A percentile compares a stretch with the other conserved stretches of the same genome.
Evolutionary conservation across 2,113 vertebrate species (phyloP).

Genomic region (Acanthisitta chloris): DNA sequence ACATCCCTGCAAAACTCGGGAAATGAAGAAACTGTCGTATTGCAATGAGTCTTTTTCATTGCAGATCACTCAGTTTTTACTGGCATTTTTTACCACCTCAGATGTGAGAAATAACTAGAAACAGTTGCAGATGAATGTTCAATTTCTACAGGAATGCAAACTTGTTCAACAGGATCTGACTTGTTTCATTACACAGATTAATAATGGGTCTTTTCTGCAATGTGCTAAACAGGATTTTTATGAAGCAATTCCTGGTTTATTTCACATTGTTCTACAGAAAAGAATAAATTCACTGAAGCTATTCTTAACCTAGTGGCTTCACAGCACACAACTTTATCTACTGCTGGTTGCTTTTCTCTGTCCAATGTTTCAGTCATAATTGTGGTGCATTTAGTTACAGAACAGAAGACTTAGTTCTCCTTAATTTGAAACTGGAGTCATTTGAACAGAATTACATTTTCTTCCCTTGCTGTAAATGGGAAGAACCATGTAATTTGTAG

Average conservation of each 20-base stretch:
- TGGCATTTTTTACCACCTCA: background rate
- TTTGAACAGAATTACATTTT: background rate
- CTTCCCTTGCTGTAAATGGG: background rate
- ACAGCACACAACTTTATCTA: background rate
- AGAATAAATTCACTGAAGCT: background rate
- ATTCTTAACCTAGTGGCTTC: background rate
- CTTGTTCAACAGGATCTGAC: background rate
- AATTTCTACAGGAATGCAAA: background rate
- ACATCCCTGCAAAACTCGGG: background rate
- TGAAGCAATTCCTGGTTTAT: background rate
- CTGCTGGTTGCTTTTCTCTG: background rate
- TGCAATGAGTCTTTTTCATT: background rate
- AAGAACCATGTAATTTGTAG: background rate
- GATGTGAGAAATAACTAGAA: background rate
- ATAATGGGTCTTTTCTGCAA: background rate
- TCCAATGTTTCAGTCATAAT: background rate
- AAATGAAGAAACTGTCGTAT: background rate
- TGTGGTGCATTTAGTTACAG: background rate
- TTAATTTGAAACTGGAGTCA: background rate
- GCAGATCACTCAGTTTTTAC: background rate
- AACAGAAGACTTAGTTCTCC: background rate
- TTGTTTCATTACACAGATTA: background rate
- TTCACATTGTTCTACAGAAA: background rate
- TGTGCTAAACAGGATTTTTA: background rate
- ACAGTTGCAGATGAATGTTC: background rate